These are phyloP conservation scores for Epistrophe eligans DNA, from an alignment of 2,888 invertebrate genomes.

Conservation along the genomic window DNA sequence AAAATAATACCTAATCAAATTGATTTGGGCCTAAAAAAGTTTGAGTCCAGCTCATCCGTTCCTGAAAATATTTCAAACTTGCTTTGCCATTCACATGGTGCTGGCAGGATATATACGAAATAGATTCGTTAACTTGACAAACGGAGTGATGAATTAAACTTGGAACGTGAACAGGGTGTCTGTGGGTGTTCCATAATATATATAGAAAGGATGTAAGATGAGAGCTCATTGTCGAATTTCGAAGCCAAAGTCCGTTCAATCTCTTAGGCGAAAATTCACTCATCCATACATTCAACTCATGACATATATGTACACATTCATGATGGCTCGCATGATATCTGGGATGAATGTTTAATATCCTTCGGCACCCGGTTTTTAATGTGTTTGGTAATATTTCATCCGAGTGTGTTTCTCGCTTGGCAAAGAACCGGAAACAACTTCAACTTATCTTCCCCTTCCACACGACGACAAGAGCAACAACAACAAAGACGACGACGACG, in stretches of 20 bases:
- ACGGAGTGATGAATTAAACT: slow-evolving; percentile 72
- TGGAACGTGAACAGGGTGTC: slow-evolving; percentile 19
- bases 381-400: slow-evolving; percentile 73
- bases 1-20: too few species aligned
- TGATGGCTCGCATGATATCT: slow-evolving; percentile 70
- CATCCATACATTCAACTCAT: slow-evolving; percentile 9
- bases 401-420: slow-evolving; percentile 55
- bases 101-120: slow-evolving; percentile 59
- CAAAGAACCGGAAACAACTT: slow-evolving; percentile 68
- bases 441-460: slow-evolving; percentile 43
- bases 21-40: too few species aligned
- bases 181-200: neutral
- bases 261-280: neutral
- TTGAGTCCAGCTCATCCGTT: too few species aligned
- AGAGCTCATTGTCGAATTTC: slow-evolving; percentile 54
- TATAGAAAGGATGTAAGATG: slow-evolving; percentile 26
- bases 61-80: neutral
- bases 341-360: slow-evolving; percentile 78
- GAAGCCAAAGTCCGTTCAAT: slow-evolving; percentile 51
- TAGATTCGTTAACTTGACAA: slow-evolving; percentile 62
- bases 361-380: slow-evolving; percentile 76
- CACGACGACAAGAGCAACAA: neutral
- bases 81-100: slow-evolving; percentile 37
- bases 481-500: neutral
- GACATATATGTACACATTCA: neutral